phyloP scores from a whole-genome alignment of 2,797 vertebrate species.

The Tachyglossus aculeatus region DNA sequence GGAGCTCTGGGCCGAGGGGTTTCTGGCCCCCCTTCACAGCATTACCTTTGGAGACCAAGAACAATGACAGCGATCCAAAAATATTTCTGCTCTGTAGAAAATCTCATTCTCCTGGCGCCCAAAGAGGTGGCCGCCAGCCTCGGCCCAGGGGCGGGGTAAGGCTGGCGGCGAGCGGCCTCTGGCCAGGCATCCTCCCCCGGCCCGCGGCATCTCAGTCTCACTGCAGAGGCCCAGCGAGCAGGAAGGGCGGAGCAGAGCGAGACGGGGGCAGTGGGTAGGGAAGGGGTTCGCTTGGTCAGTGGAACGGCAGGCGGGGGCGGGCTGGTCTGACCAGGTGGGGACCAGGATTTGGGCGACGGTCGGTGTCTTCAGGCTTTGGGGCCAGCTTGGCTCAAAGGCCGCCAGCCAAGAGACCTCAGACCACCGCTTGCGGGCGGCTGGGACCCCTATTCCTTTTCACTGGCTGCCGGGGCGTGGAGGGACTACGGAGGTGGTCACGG shows the following conservation, averaged over 20 bases:
- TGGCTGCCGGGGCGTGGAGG: no score
- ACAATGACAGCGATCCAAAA: constrained; percentile 66
- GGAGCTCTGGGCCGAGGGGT: no score
- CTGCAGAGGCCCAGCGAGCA: neutral
- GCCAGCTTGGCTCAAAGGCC: neutral
- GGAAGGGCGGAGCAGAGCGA: neutral
- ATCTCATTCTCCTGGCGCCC: constrained; percentile 18
- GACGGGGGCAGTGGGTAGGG: neutral
- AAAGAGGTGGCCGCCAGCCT: neutral
- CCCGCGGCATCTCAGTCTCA: neutral
- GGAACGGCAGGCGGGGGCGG: neutral
- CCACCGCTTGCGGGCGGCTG: no score
- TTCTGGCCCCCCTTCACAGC: no score
- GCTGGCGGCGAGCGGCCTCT: neutral
- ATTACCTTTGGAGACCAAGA: constrained; percentile 37
- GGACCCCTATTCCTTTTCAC: no score
- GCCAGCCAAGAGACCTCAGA: neutral
- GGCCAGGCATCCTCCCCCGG: no score
- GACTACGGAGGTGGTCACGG: neutral
- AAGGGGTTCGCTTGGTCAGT: neutral
- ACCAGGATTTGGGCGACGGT: neutral
- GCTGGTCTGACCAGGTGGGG: neutral
- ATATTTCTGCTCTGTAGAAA: constrained; percentile 63
- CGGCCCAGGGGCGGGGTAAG: neutral
- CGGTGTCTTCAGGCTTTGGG: neutral